These are phyloP conservation scores for Nicator chloris DNA, from an alignment of 2,113 vertebrate genomes.

Conservation along the genomic window DNA sequence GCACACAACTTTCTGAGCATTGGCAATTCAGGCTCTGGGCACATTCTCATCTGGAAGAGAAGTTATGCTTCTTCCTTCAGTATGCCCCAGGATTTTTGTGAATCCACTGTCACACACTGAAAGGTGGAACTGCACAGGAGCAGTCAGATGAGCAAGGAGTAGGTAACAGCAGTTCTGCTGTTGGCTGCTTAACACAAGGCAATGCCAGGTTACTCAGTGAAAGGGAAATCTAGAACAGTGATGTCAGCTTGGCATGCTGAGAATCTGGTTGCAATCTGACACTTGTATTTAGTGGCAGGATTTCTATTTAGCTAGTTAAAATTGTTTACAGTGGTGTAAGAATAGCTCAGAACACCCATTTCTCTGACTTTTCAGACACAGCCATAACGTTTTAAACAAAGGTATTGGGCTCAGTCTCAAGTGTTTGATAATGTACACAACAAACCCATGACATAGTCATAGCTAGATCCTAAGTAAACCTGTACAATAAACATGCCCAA, in stretches of 20 bases:
- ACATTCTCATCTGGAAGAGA: background rate
- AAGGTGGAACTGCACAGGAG: background rate
- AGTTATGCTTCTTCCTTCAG: background rate
- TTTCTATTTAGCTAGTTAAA: slow-evolving; percentile 20
- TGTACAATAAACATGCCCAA: background rate
- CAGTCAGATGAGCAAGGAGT: background rate
- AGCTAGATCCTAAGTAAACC: background rate
- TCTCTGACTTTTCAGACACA: background rate
- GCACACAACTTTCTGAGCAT: background rate
- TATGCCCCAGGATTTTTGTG: accelerated
- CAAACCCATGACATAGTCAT: background rate
- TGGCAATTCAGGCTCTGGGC: background rate
- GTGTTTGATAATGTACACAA: background rate
- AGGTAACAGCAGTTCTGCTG: background rate
- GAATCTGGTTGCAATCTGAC: slow-evolving; percentile 30
- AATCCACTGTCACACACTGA: background rate
- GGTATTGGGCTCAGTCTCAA: background rate
- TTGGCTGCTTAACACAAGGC: background rate
- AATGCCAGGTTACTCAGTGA: background rate
- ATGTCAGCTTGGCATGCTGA: background rate
- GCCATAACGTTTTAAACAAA: background rate
- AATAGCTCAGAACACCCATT: background rate
- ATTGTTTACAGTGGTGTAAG: background rate
- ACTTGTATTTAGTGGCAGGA: background rate
- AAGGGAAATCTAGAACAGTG: background rate